Conservation (phyloP, 1,140 invertebrate species). For the Pogonomyrmex barbatus region DNA sequence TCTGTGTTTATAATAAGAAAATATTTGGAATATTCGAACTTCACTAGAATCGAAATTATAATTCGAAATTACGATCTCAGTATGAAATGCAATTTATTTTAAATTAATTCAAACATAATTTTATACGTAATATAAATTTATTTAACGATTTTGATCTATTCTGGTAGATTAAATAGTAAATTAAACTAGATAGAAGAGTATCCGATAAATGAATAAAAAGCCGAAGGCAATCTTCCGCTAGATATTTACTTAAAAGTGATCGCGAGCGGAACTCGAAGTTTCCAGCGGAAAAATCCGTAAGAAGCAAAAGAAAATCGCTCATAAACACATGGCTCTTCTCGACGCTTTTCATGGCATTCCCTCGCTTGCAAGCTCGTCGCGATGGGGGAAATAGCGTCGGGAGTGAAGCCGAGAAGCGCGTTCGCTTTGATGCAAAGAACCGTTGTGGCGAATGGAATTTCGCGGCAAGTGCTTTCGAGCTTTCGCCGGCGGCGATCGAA, state of each 20-base stretch:
- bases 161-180: background rate
- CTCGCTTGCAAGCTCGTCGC: conserved; percentile 11
- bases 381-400: conserved; percentile 20
- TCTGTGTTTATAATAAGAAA: background rate
- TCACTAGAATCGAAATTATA: background rate
- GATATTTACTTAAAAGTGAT: conserved; percentile 34
- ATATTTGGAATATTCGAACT: background rate
- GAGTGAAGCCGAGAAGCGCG: conserved; percentile 33
- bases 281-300: background rate
- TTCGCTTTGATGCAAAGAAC: conserved; percentile 49
- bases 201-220: background rate
- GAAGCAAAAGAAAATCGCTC: conserved; percentile 30
- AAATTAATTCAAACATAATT: background rate
- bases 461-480: conserved; percentile 42
- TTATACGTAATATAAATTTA: background rate
- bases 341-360: background rate
- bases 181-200: background rate
- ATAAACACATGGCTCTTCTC: conserved; percentile 46
- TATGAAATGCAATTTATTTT: background rate
- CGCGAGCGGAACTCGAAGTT: background rate
- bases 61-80: background rate
- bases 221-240: background rate
- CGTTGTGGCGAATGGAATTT: conserved; percentile 27
- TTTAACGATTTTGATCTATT: background rate
- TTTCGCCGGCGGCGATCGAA: conserved; percentile 43